phyloP scores from a whole-genome alignment of 2,888 invertebrate genomes.

The Aleiodes testaceus region DNA sequence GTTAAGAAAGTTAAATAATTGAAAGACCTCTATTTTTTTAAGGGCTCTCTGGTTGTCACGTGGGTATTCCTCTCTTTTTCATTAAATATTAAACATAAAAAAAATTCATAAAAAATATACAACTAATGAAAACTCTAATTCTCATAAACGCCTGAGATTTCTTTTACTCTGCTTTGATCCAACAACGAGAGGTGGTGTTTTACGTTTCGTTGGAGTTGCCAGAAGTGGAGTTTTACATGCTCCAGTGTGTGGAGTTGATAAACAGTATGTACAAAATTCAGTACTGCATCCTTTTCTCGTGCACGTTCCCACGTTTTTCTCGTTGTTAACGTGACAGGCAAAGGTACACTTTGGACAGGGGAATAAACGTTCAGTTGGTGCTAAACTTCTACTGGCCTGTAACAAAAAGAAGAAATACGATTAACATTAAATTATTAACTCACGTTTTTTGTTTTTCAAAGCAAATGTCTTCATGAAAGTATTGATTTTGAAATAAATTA shows the following conservation, averaged over 20 bases:
- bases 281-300: constrained; percentile 67
- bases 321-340: constrained; percentile 66
- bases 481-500: background rate
- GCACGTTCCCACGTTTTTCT: constrained; percentile 67
- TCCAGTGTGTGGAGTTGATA: constrained; percentile 65
- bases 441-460: no score
- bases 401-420: constrained; percentile 43
- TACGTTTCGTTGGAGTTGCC: constrained; percentile 69
- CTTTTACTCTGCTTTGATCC: constrained; percentile 69
- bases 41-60: no score
- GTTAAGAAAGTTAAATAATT: no score
- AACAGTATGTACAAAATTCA: constrained; percentile 68
- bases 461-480: constrained; percentile 11
- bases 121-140: constrained; percentile 4
- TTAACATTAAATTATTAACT: no score
- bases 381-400: constrained; percentile 68
- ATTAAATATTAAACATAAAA: background rate
- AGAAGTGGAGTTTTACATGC: constrained; percentile 68
- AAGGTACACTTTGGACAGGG: constrained; percentile 69
- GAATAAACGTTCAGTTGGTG: constrained; percentile 65
- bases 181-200: constrained; percentile 61
- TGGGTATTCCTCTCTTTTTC: background rate
- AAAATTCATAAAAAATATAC: constrained; percentile 3
- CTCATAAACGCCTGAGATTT: constrained; percentile 67
- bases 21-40: constrained; percentile 11